Base-by-base conservation (phyloP, 2,888 invertebrate species). In the Synanthedon vespiformis region DNA sequence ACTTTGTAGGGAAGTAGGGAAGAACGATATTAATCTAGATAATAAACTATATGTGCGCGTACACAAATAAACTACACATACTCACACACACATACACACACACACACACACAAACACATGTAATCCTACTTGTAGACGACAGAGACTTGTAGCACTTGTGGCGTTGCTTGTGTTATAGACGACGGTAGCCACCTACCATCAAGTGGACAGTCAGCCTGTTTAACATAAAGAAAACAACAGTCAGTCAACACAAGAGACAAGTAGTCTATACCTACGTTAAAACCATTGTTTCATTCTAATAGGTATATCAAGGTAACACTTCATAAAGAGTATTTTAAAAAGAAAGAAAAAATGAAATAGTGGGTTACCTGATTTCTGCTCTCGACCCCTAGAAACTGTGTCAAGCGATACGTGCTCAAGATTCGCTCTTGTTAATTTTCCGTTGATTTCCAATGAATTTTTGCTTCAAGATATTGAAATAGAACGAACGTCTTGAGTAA, bases 331-430 rank as follows among this genome's bases (percentile, higher is more conserved):
- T 34, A 10, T 34, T 50, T 14, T 6, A 12, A 10, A 34, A 49
- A 18, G 1, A 34, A 49, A 34, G 34, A 5, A 13, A 18, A 14
- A 34, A 49, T 10, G 5, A 34, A 49, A 49, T 49, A 22, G 18
- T 50, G 47, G 11, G 22, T 50, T 53, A 44, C 44, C 49, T 44
- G 27, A 44, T 52, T 57, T 12, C 54, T 40, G 27, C 27, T 10
- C 44, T 44, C 12, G 22, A 40, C 34, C 48, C n/a, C 48, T 49
- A 47, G 50, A 27, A 55, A 47, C 47, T 57, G 51, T 54, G 57
- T 55, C 57, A 57, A 52, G 52, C 44, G 27, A 50, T 54, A 53
- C 57, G 56, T 57, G 57, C 50, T 18, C 41, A 55, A 54, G 51
- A 18, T 44, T 51, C 53, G 51, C 55, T 49, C 52, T 10, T 40